A percentile compares a stretch with the other conserved stretches of the same genome.
Evolutionary conservation across 2,797 vertebrate genomes (phyloP).

Genomic region (Acipenser oxyrinchus): DNA sequence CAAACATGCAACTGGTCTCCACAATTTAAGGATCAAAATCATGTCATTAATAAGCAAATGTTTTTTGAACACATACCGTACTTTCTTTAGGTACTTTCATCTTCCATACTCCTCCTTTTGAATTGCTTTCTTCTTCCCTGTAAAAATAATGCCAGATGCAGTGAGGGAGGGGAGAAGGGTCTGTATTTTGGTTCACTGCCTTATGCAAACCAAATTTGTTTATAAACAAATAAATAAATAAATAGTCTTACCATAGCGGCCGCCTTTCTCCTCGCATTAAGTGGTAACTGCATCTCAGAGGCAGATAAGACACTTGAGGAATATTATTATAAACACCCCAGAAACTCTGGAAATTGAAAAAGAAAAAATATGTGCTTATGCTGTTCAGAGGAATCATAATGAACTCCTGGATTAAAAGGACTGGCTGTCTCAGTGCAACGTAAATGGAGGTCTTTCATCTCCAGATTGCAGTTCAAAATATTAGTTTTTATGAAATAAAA

Average conservation of each 20-base stretch:
- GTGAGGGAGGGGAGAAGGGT: neutral
- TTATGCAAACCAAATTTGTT: neutral
- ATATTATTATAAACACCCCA: slow-evolving; percentile 98
- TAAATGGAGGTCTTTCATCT: no score
- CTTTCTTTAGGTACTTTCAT: slow-evolving; percentile 93
- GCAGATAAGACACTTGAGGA: slow-evolving; percentile 74
- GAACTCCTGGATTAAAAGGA: no score
- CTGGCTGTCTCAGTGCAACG: no score
- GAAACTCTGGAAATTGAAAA: slow-evolving; percentile 66
- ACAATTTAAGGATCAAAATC: neutral
- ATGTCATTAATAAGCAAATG: neutral
- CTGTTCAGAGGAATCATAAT: neutral
- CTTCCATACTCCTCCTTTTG: slow-evolving; percentile 92
- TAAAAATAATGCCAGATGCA: slow-evolving; percentile 23
- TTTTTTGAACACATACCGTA: slow-evolving; percentile 60
- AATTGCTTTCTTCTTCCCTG: slow-evolving; percentile 97
- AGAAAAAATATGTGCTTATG: neutral
- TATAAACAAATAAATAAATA: neutral
- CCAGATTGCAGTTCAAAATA: neutral
- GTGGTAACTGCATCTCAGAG: slow-evolving; percentile 85
- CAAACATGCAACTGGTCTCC: neutral
- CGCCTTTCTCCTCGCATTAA: slow-evolving; percentile 88
- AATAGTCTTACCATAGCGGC: slow-evolving; percentile 79
- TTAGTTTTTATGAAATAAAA: neutral
- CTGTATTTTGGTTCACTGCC: no score